These are phyloP conservation scores for Heliothis virescens DNA, from an alignment of 1,140 invertebrate species.

Conservation along the genomic window DNA sequence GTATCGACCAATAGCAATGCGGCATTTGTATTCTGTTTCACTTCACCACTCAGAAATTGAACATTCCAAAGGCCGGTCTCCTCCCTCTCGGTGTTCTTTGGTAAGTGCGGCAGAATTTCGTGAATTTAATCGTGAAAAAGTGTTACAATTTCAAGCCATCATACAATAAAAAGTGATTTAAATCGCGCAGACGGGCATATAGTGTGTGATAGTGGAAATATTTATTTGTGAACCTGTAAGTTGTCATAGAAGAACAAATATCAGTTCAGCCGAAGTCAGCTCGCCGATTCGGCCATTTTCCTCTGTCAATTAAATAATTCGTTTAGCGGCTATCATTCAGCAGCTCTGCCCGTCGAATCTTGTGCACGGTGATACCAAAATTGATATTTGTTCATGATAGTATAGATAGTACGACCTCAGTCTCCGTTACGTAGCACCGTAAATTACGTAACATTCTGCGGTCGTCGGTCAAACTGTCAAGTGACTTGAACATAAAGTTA, in stretches of 20 bases:
- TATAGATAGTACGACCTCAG: conserved; percentile 53
- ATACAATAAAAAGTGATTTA: conserved; percentile 72
- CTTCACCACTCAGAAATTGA: conserved; percentile 87
- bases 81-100: conserved; percentile 88
- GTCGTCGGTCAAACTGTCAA: conserved; percentile 81
- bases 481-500: conserved; percentile 53
- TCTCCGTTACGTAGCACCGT: conserved; percentile 77
- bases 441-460: conserved; percentile 81
- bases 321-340: conserved; percentile 57
- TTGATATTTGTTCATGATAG: conserved; percentile 56
- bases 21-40: conserved; percentile 81
- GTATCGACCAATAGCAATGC: conserved; percentile 76
- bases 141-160: conserved; percentile 75
- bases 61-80: conserved; percentile 89
- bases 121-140: conserved; percentile 84
- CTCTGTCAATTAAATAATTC: conserved; percentile 56
- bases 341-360: conserved; percentile 40
- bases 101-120: conserved; percentile 86
- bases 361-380: conserved; percentile 56
- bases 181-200: conserved; percentile 58
- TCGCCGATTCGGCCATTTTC: conserved; percentile 82
- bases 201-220: conserved; percentile 82
- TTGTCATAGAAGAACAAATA: conserved; percentile 67
- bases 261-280: conserved; percentile 50
- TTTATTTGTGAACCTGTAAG: conserved; percentile 79